phyloP scores from a whole-genome alignment of 2,113 vertebrate genomes.

The Crypturellus undulatus region DNA sequence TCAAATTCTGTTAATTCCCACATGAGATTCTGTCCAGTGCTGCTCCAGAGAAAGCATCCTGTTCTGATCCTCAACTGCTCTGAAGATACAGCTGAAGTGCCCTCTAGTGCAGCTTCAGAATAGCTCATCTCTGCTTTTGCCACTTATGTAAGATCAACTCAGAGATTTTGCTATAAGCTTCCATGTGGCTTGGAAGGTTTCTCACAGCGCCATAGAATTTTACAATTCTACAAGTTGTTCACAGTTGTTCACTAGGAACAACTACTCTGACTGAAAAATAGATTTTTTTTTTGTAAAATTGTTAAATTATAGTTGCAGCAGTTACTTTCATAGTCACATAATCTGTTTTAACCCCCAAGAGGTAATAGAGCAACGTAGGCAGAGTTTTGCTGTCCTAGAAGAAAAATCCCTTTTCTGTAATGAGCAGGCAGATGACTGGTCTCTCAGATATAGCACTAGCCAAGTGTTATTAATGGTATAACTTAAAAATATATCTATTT shows the following conservation, averaged over 20 bases:
- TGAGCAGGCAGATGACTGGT: not conserved
- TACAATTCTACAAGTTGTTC: too few species aligned
- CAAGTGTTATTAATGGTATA: not conserved
- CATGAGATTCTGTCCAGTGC: not conserved
- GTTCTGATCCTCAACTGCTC: not conserved
- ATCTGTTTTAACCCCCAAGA: not conserved
- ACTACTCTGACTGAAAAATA: not conserved
- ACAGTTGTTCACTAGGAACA: not conserved
- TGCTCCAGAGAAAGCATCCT: not conserved
- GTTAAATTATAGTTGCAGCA: not conserved
- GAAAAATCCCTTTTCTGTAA: not conserved
- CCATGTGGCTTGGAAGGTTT: not conserved
- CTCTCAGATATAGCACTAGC: not conserved
- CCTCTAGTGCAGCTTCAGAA: constrained; percentile 65
- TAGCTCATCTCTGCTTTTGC: not conserved
- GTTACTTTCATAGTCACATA: not conserved
- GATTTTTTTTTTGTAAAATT: not conserved
- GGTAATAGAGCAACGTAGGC: not conserved
- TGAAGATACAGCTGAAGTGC: constrained; percentile 58
- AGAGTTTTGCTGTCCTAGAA: not conserved
- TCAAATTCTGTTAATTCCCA: not conserved
- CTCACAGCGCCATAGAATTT: not conserved
- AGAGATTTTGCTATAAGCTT: not conserved
- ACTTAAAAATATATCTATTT: not conserved
- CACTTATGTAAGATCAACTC: not conserved